Base-by-base conservation (phyloP, 2,797 vertebrate genomes). In the Leptoclinus maculatus region DNA sequence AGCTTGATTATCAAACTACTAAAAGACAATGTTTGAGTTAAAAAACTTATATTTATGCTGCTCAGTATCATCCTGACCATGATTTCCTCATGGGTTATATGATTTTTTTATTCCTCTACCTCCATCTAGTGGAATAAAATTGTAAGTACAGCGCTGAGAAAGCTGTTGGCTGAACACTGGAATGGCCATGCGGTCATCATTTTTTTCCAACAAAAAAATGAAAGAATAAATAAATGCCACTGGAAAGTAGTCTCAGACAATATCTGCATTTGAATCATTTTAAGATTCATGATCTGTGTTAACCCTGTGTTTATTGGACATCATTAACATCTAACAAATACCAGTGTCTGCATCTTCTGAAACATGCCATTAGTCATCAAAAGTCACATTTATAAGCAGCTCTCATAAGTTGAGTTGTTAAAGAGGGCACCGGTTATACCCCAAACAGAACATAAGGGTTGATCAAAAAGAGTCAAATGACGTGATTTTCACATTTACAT, bases 401-500 rank as follows among this genome's bases (percentile, higher is more conserved):
- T 65, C 6, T 39, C 2, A 47, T 45, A n/a, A 25, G 36, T 38
- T 38, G 10, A 25, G 27, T 11, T 38, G 17, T 41, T 11, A 59
- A 11, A 25, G 36, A 27, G 3, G 11, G 2, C 3, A 12, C 7
- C 1, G 8, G 32, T 38, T 23, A n/a, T 23, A 49, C 10, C 47
- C 21, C 19, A n/a, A 49, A 49, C 19, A 25, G 16, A 63, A 43
- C 21, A 45, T 9, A 14, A 17, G 8, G 3, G 6, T 14, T 13
- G 2, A 64, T 45, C 2, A 67, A 66, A 63, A 66, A 2, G 2
- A 69, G 1, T 19, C 45, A 65, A 80, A 7, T 8, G 17, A 78
- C 8, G 3, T 4, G 10, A 39, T 77, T 81, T 86, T 91, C 83
- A 94, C 92, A 92, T 93, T 91, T 89, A 93, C 75, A 86, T 88